phyloP scores from a whole-genome alignment of 2,113 vertebrate genomes.

The Microcebus griseorufus region DNA sequence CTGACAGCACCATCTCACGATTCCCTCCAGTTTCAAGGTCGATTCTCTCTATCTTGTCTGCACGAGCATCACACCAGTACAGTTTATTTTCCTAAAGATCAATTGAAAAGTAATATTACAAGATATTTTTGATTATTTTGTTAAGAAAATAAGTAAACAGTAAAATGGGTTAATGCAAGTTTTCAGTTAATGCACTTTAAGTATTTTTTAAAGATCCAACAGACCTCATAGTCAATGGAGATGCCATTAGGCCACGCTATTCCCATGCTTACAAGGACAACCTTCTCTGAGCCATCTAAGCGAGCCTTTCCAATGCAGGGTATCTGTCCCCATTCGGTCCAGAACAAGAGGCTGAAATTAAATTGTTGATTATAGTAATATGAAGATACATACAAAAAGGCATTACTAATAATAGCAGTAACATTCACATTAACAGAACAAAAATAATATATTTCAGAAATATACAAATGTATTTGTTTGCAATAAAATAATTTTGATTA shows the following conservation, averaged over 20 bases:
- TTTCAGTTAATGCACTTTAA: slow-evolving; percentile 19
- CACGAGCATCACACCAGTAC: slow-evolving; percentile 99
- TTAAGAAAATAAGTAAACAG: slow-evolving; percentile 73
- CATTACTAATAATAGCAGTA: neutral
- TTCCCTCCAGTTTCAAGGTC: slow-evolving; percentile 98
- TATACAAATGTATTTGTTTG: neutral
- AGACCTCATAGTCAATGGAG: slow-evolving; percentile 97
- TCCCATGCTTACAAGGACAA: slow-evolving; percentile 93
- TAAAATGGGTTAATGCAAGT: slow-evolving; percentile 65
- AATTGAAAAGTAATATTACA: slow-evolving; percentile 89
- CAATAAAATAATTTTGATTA: neutral
- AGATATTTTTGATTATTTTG: slow-evolving; percentile 77
- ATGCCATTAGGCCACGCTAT: slow-evolving; percentile 97
- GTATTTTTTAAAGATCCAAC: slow-evolving; percentile 61
- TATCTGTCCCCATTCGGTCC: slow-evolving; percentile 98
- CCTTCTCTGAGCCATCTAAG: slow-evolving; percentile 96
- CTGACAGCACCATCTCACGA: slow-evolving; percentile 97
- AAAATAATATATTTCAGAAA: neutral
- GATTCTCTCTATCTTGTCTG: slow-evolving; percentile 99
- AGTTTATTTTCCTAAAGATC: slow-evolving; percentile 97
- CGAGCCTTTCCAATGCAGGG: slow-evolving; percentile 95
- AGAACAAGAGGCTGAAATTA: slow-evolving; percentile 94
- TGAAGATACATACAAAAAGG: neutral
- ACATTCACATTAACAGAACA: neutral
- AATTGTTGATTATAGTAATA: slow-evolving; percentile 7